Evolutionary conservation across 1,140 invertebrate genomes (phyloP), one percentile per base, ranked within the genome.

Genomic region (Aphis gossypii): DNA sequence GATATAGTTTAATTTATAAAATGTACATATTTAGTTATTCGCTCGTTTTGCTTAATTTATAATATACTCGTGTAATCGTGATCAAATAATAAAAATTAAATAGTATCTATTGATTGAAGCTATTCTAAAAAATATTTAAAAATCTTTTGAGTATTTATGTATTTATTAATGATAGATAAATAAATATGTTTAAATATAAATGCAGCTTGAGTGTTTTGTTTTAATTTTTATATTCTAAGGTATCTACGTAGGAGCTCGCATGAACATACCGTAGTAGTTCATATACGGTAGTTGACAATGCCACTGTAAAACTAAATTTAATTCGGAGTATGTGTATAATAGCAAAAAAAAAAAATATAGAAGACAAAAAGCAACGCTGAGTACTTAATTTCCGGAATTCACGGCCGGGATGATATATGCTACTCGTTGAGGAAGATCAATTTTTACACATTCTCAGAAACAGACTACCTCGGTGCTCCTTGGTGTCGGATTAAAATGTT

Each of bases 351-450:
- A 2, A 41, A 76, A 46, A 76, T 91, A 91, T 76, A n/a, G 30
- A 48, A n/a, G 60, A 76, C 90, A 76, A 91, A 76, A 91, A 41
- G 20, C 46, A 46, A 76, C 60, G 56, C n/a, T 9, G 25, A 20
- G 41, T 44, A 68, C 25, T 76, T 23, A n/a, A 91, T 41, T 91
- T 91, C 44, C 90, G 90, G 90, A 48, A 91, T 91, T 91, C 30
- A 14, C 56, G 38, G 25, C 44, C 30, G 41, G 46, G 18, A 76
- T 56, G 88, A 91, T 82, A 60, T 46, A 46, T 46, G 56, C 25
- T 38, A 91, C 90, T 91, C 90, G 87, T 89, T 1, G 48, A 38
- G 35, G 23, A 90, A 68, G 7, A 9, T 7, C 14, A 91, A 48
- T 91, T 76, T 76, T 44, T 76, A 51, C 41, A 91, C 54, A 76